Conservation (phyloP, 2,888 invertebrate genomes). For the Yponomeuta malinellus region DNA sequence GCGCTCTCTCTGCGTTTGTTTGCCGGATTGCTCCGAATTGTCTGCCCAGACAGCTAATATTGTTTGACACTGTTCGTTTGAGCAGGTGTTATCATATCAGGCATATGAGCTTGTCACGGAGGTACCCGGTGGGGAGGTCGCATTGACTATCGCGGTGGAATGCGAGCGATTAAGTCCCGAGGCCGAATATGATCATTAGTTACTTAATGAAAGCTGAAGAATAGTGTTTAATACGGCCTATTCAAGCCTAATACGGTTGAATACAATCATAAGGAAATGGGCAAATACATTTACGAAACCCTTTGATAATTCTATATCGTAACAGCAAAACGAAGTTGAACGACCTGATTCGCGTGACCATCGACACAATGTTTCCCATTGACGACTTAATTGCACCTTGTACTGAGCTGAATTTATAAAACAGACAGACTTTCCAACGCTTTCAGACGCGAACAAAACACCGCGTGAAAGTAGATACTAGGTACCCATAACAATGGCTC, state of each 20-base stretch:
- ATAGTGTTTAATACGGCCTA: too few relatives aligned
- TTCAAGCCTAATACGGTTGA: too few relatives aligned
- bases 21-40: neutral
- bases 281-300: neutral
- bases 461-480: conserved; percentile 47
- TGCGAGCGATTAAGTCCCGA: neutral
- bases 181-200: conserved; percentile 3
- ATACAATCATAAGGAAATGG: too few relatives aligned
- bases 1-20: neutral
- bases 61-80: neutral
- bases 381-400: conserved; percentile 39
- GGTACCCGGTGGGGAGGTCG: neutral
- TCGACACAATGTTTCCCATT: conserved; percentile 23
- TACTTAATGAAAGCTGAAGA: neutral
- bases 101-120: neutral
- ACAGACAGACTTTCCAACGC: conserved; percentile 54
- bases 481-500: conserved; percentile 25
- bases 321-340: conserved; percentile 2
- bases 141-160: neutral
- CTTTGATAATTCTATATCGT: neutral
- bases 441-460: conserved; percentile 51
- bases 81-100: neutral
- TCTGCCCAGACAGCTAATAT: neutral
- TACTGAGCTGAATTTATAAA: conserved; percentile 47
- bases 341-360: conserved; percentile 8